Conservation (phyloP, 2,888 invertebrate species). For the Scaptomyza reducta region DNA sequence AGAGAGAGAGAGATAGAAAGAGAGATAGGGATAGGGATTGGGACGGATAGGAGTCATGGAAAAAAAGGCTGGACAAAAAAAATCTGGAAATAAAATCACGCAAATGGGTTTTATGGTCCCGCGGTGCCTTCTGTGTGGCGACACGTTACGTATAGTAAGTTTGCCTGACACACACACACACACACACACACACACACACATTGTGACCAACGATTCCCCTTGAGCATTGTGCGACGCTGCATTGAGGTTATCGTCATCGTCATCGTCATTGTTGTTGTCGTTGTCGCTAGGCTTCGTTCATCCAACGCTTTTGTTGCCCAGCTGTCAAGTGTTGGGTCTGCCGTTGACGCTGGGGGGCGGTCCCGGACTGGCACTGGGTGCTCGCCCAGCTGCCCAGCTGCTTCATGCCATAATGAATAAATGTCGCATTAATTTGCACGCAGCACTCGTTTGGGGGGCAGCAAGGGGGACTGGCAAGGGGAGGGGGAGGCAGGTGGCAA, state of each 20-base stretch:
- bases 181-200: neutral
- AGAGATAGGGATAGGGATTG: neutral
- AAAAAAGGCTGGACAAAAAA: slow-evolving; percentile 25
- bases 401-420: slow-evolving; percentile 68
- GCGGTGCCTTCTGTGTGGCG: slow-evolving; percentile 30
- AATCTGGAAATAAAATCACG: slow-evolving; percentile 66
- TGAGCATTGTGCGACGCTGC: slow-evolving; percentile 10
- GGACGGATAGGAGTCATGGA: neutral
- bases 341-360: too few relatives aligned
- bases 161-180: slow-evolving; percentile 3
- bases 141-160: slow-evolving; percentile 29
- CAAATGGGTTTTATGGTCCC: slow-evolving; percentile 64
- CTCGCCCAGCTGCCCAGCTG: slow-evolving; percentile 29
- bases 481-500: too few relatives aligned
- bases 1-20: neutral
- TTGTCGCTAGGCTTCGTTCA: slow-evolving; percentile 24
- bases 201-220: slow-evolving; percentile 1
- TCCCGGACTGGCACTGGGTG: too few relatives aligned
- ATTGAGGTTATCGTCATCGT: slow-evolving; percentile 48
- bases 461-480: too few relatives aligned
- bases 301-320: slow-evolving; percentile 48
- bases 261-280: slow-evolving; percentile 18
- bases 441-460: slow-evolving; percentile 44
- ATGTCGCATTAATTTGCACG: slow-evolving; percentile 73
- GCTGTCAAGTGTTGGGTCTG: slow-evolving; percentile 37